Percentiles rank a stretch among this genome's conserved stretches.
phyloP scores from a whole-genome alignment of 2,113 vertebrate genomes.

The Tringa solitaria region DNA sequence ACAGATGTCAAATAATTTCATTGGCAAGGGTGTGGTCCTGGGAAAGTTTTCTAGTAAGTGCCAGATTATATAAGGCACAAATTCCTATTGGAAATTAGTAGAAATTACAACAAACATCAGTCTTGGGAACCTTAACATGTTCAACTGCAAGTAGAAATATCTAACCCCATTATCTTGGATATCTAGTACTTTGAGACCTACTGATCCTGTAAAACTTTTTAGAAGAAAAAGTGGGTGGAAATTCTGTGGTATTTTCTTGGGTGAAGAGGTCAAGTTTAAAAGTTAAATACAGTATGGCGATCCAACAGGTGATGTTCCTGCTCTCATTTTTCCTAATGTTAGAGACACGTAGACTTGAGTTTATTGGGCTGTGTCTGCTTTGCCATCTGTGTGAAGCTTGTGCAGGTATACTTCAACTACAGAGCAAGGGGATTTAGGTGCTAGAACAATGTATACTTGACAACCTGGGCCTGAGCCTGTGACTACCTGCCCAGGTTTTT shows the following conservation, averaged over 20 bases:
- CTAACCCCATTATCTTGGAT: neutral
- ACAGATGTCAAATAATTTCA: neutral
- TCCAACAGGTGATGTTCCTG: neutral
- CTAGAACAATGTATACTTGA: neutral
- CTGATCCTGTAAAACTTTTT: neutral
- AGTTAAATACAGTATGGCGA: neutral
- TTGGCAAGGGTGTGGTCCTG: neutral
- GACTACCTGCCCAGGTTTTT: neutral
- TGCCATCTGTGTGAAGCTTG: neutral
- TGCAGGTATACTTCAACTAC: accelerated
- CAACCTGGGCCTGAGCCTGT: neutral
- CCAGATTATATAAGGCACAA: neutral
- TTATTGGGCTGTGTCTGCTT: neutral
- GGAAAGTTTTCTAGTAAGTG: neutral
- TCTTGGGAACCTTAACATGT: neutral
- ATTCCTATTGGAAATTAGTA: neutral
- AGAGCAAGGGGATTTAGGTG: accelerated
- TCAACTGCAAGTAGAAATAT: neutral
- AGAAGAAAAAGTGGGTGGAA: neutral
- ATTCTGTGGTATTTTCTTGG: neutral
- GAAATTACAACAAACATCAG: neutral
- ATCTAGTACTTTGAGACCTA: neutral
- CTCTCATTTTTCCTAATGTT: neutral
- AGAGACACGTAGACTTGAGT: neutral
- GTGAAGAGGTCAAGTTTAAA: neutral